A percentile compares a stretch with the other conserved stretches of the same genome.
Conservation (phyloP, 1,140 invertebrate species). For the Drosophila mayri region DNA sequence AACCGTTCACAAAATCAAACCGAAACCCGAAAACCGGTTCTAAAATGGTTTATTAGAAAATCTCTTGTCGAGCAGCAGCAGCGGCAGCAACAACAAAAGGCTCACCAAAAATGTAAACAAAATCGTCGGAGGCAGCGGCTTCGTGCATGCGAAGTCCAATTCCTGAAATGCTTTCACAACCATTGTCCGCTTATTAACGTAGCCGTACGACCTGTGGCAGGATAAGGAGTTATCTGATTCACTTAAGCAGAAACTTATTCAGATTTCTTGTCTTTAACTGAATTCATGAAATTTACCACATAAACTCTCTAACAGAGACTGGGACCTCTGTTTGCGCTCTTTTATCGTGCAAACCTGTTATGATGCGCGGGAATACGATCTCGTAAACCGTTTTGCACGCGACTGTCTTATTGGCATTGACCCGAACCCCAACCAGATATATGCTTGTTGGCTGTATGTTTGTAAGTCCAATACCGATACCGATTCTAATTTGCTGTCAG, state of each 20-base stretch:
- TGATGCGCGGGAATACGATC: constrained; percentile 56
- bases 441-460: background rate
- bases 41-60: constrained; percentile 82
- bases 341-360: constrained; percentile 76
- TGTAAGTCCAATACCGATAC: constrained; percentile 6
- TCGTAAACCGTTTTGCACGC: constrained; percentile 68
- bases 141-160: constrained; percentile 1
- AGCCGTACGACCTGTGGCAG: too few relatives aligned
- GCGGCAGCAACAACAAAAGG: constrained; percentile 48
- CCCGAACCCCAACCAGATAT: constrained; percentile 32
- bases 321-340: constrained; percentile 46
- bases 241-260: constrained; percentile 4
- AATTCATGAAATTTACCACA: background rate
- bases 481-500: constrained; percentile 38
- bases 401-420: constrained; percentile 80
- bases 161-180: constrained; percentile 1
- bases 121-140: constrained; percentile 53
- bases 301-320: constrained; percentile 6
- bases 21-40: constrained; percentile 79
- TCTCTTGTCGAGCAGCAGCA: constrained; percentile 64
- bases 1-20: constrained; percentile 72
- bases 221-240: too few relatives aligned
- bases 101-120: constrained; percentile 76
- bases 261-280: background rate
- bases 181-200: background rate